Conservation (phyloP, 1,140 invertebrate species). For the Drosophila sp. region DNA sequence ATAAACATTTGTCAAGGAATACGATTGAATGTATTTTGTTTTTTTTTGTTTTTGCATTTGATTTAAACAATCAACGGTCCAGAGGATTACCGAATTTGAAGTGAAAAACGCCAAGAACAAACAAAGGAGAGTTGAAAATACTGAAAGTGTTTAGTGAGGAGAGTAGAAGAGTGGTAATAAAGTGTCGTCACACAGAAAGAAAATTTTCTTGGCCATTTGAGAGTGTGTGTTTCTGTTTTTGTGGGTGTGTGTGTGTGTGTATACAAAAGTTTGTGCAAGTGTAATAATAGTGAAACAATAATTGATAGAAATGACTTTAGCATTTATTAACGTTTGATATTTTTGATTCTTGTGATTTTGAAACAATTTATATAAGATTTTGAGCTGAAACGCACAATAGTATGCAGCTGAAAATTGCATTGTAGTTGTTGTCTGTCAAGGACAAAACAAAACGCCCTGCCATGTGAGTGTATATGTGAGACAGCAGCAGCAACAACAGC, state of each 20-base stretch:
- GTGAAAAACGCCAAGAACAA: neutral
- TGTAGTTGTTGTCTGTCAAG: constrained; percentile 54
- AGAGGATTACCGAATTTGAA: neutral
- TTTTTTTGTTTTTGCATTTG: neutral
- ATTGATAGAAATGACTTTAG: neutral
- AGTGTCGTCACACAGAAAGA: constrained; percentile 58
- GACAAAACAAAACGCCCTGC: constrained; percentile 66
- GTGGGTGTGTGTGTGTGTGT: constrained; percentile 12
- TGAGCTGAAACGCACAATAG: constrained; percentile 39
- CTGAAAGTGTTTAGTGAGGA: neutral
- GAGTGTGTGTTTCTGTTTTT: constrained; percentile 19
- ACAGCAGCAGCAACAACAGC: neutral
- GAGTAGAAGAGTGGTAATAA: neutral
- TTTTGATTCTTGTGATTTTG: neutral
- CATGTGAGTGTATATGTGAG: constrained; percentile 25
- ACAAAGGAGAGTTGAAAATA: neutral
- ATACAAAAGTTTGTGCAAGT: constrained; percentile 6
- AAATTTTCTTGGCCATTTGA: constrained; percentile 51
- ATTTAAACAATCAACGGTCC: neutral
- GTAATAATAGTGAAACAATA: constrained; percentile 6
- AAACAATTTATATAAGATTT: constrained; percentile 9
- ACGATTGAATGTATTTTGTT: neutral
- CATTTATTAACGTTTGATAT: neutral
- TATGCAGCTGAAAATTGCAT: constrained; percentile 62
- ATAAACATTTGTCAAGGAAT: constrained; percentile 25